Percentiles rank a stretch among this genome's conserved stretches.
Conservation (phyloP, 2,113 vertebrate genomes). For the Papio anubis region DNA sequence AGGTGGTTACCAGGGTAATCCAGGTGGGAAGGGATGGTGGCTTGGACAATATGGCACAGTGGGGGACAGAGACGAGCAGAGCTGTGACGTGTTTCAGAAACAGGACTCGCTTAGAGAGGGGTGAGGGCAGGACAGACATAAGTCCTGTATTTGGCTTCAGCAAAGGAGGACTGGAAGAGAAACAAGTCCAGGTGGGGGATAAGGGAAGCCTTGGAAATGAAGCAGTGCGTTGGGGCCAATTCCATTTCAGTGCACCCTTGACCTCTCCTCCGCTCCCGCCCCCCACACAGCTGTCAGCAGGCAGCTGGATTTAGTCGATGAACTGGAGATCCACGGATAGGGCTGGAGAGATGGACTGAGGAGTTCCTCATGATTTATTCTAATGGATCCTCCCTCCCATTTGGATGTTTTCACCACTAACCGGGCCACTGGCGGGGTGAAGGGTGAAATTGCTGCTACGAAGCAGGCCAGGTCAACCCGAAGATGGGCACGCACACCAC, state of each 20-base stretch:
- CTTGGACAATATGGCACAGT: neutral
- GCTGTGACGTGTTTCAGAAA: fast-evolving
- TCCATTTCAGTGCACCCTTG: fast-evolving
- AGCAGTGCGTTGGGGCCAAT: fast-evolving
- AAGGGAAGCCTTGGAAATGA: fast-evolving
- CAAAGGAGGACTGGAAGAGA: neutral
- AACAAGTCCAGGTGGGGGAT: fast-evolving
- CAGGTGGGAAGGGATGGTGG: fast-evolving
- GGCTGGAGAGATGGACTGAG: fast-evolving
- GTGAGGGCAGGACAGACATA: neutral
- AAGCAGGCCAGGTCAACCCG: neutral
- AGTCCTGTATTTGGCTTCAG: no score
- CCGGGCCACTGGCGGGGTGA: fast-evolving
- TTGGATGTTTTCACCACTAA: neutral
- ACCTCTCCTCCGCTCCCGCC: no score
- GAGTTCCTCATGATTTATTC: neutral
- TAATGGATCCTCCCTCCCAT: neutral
- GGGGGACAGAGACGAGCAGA: neutral
- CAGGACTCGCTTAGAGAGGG: neutral
- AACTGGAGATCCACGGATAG: neutral
- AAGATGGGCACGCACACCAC: neutral
- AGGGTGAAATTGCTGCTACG: fast-evolving
- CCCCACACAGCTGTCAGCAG: neutral
- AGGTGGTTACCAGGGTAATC: no score
- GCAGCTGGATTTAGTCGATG: neutral